phyloP scores from a whole-genome alignment of 2,888 invertebrate species.

The Ceramica pisi region DNA sequence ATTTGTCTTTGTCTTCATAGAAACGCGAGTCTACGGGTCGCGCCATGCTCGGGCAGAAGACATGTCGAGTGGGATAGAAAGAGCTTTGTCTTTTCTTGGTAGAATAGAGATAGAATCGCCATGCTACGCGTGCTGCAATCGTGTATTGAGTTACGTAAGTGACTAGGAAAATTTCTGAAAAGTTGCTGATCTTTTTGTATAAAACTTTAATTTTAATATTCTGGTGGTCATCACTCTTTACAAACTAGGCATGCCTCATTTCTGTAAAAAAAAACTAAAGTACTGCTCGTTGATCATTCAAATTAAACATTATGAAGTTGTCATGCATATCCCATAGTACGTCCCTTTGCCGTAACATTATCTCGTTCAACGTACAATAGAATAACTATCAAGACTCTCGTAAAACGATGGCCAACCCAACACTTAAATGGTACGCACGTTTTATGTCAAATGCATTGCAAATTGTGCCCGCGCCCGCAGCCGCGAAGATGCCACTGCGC shows the following conservation, averaged over 20 bases:
- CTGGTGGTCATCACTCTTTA: background rate
- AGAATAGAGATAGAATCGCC: too few relatives aligned
- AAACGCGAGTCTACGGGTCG: too few relatives aligned
- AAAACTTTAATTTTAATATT: background rate
- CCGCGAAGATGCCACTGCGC: conserved; percentile 70
- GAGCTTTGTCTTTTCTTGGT: too few relatives aligned
- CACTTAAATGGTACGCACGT: conserved; percentile 79
- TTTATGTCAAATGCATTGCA: conserved; percentile 81
- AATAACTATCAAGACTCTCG: conserved; percentile 82
- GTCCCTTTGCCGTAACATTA: conserved; percentile 76
- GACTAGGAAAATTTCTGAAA: background rate
- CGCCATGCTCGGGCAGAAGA: too few relatives aligned
- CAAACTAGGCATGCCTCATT: background rate
- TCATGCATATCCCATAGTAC: conserved; percentile 63
- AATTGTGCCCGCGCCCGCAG: conserved; percentile 63
- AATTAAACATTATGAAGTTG: background rate
- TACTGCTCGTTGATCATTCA: background rate
- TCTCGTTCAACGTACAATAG: conserved; percentile 81
- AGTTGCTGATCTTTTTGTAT: background rate
- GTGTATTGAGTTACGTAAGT: conserved; percentile 21
- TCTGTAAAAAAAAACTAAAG: background rate
- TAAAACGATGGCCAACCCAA: conserved; percentile 78
- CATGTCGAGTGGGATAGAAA: too few relatives aligned
- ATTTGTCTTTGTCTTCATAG: too few relatives aligned
- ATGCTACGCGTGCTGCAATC: too few relatives aligned